Evolutionary conservation across 2,797 vertebrate genomes (phyloP), one percentile per base, ranked within the genome.

Genomic region (Acrocephalus scirpaceus): DNA sequence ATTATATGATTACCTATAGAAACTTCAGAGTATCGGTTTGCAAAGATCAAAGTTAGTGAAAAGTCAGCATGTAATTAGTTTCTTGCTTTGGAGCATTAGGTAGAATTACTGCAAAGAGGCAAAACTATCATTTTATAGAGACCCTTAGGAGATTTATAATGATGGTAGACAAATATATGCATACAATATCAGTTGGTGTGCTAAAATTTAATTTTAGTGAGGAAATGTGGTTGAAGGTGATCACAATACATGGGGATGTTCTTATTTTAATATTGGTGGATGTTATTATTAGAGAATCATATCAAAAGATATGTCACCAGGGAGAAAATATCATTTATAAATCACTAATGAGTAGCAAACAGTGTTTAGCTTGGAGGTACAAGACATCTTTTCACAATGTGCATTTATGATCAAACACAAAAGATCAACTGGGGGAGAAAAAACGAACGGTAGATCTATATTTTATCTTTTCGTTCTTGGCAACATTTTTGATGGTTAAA

Each of bases 301-400:
- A 99, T 99, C 98, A 99, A 99, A 99, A 98, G 98, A 99, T 98
- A 98, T 99, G 99, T 99, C 99, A 99, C 99, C 98, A 98, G 99
- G 99, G 99, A 99, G 98, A 99, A 99, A 99, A 99, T 99, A 99
- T 99, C 98, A 99, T 99, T 99, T 99, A 99, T 99, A 99, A 99
- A 99, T 98, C 98, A 98, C 98, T 99, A 99, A 99, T 99, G 99
- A 99, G 99, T 98, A 98, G 98, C 99, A 99, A 99, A 99, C 98
- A 99, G 97, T 98, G 98, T 97, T 98, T 99, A 98, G 99, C 99
- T 99, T 98, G 98, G 98, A 98, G 99, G 99, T 98, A 98, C 97
- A 97, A 98, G 98, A 97, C 97, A 98, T 98, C 97, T 97, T 97
- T 97, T 98, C 98, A 97, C 98, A 98, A 98, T 98, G 98, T 98